These are phyloP conservation scores for Callipepla californica DNA, from an alignment of 2,113 vertebrate genomes.

Conservation along the genomic window DNA sequence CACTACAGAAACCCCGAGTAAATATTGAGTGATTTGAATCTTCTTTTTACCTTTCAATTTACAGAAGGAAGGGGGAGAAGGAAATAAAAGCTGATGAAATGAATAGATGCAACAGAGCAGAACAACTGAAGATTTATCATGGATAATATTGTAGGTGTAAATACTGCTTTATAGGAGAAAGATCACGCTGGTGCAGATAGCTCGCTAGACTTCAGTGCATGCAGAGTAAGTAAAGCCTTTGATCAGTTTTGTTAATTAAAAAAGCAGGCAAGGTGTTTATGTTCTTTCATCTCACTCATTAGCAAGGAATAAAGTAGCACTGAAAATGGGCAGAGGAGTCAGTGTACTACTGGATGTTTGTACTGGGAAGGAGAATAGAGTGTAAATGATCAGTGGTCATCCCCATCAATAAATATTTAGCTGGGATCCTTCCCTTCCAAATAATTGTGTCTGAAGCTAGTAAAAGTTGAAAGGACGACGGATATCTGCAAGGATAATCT, in stretches of 20 bases:
- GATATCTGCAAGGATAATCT: slow-evolving; percentile 68
- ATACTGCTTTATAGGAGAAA: background rate
- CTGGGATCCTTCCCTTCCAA: background rate
- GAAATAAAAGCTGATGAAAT: background rate
- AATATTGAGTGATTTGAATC: background rate
- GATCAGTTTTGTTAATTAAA: background rate
- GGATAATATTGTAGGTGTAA: background rate
- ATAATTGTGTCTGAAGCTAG: slow-evolving; percentile 23
- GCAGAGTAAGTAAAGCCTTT: background rate
- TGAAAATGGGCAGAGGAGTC: background rate
- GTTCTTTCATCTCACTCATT: slow-evolving; percentile 11
- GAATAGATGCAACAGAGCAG: background rate
- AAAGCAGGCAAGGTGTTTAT: background rate
- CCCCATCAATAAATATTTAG: background rate
- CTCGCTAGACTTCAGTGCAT: background rate
- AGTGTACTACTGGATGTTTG: background rate
- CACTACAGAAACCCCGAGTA: background rate
- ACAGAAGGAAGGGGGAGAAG: background rate
- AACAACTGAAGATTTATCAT: background rate
- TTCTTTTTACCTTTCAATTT: background rate
- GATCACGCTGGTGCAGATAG: background rate
- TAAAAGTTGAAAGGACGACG: slow-evolving; percentile 72
- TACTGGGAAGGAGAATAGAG: background rate
- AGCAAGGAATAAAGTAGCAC: background rate
- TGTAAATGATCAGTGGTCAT: background rate